Percentiles rank a stretch among this genome's conserved stretches.
Evolutionary conservation across 53 echinoderm and acorn worm species (phyloP).

Genomic region (Crossaster papposus): DNA sequence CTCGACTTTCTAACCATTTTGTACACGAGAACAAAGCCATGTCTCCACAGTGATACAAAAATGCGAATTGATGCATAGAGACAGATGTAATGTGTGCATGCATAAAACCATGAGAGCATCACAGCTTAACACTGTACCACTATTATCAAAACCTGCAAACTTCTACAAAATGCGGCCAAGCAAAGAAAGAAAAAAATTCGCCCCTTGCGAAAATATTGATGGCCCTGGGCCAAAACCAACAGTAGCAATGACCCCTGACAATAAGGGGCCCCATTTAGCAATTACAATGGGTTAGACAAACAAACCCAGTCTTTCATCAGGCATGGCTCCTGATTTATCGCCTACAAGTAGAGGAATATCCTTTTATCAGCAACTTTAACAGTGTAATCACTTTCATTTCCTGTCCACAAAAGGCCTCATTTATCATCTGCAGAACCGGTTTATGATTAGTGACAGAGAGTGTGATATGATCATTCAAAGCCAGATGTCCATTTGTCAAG

Average conservation of each 20-base stretch:
- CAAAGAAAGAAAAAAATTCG: constrained; percentile 2
- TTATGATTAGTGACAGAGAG: constrained; percentile 4
- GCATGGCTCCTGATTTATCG: neutral
- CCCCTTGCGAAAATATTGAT: constrained; percentile 11
- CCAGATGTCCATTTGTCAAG: constrained; percentile 5
- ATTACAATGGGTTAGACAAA: constrained; percentile 53
- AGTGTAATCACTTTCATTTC: constrained; percentile 27
- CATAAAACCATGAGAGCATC: no score
- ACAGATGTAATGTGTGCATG: no score
- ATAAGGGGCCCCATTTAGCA: constrained; percentile 41
- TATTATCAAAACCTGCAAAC: neutral
- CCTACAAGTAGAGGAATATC: neutral
- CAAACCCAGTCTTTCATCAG: constrained; percentile 6
- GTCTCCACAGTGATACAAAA: no score
- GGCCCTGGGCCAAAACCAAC: constrained; percentile 44
- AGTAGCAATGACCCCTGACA: constrained; percentile 21
- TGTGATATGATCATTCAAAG: constrained; percentile 13
- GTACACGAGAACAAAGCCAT: no score
- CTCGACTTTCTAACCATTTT: no score
- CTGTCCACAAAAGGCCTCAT: constrained; percentile 9
- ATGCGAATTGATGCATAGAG: no score
- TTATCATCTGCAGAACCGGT: constrained; percentile 28
- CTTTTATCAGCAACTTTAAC: constrained; percentile 28
- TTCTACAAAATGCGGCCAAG: neutral
- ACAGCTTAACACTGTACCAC: no score